These are phyloP conservation scores for Pluvialis apricaria DNA, from an alignment of 2,113 vertebrate species.

Conservation along the genomic window DNA sequence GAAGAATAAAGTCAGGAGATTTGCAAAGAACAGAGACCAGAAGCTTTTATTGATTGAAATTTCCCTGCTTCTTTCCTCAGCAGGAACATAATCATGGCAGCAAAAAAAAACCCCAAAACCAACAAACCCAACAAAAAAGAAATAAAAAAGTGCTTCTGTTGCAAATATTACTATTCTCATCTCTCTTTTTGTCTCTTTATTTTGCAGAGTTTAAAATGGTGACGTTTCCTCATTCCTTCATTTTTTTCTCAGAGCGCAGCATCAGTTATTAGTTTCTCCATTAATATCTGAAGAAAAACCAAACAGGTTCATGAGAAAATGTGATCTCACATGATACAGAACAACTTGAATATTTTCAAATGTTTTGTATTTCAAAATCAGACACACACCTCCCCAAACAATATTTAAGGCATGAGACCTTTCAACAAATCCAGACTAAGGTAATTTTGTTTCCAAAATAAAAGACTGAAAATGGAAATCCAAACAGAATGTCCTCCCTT, in stretches of 20 bases:
- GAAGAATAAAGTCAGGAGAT: not conserved
- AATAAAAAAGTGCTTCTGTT: not conserved
- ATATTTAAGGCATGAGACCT: not conserved
- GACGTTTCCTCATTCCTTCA: not conserved
- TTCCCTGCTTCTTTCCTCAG: constrained; percentile 19
- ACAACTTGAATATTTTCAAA: not conserved
- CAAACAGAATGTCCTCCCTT: not conserved
- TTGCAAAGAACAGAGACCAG: not conserved
- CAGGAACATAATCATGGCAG: not conserved
- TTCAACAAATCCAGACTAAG: not conserved
- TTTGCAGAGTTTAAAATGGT: not conserved
- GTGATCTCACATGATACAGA: not conserved
- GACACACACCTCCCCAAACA: not conserved
- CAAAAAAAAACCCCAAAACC: not conserved
- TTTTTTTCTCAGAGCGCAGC: not conserved
- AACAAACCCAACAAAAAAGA: not conserved
- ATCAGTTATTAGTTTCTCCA: not conserved
- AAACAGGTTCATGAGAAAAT: not conserved
- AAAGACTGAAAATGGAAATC: not conserved
- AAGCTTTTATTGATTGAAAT: not conserved
- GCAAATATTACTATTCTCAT: not conserved
- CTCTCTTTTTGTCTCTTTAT: not conserved
- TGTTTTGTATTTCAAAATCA: not conserved
- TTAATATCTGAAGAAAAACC: not conserved
- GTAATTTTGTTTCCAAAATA: not conserved